Conservation (phyloP, 2,888 invertebrate species). For the Epirrhoe alternata region DNA sequence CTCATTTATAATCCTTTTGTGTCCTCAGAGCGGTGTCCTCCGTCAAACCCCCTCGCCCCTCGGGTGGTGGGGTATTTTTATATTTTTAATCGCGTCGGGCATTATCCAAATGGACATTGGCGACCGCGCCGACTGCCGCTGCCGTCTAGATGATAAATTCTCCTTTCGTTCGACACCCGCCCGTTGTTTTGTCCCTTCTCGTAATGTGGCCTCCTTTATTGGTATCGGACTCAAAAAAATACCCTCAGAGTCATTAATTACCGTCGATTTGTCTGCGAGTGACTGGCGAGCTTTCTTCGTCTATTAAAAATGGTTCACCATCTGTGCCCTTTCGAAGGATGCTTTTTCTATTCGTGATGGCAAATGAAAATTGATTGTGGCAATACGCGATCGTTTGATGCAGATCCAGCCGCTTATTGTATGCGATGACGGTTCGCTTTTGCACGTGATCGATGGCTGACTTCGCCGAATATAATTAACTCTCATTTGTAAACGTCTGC, state of each 20-base stretch:
- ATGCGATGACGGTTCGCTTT: conserved; percentile 63
- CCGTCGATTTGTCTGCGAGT: conserved; percentile 78
- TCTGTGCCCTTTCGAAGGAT: conserved; percentile 61
- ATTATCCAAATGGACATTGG: conserved; percentile 86
- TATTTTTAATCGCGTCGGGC: conserved; percentile 86
- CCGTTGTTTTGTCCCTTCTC: conserved; percentile 78
- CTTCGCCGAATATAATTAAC: conserved; percentile 48
- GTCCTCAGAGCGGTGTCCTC: conserved; percentile 84
- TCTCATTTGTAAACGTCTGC: conserved; percentile 47
- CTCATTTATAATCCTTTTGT: conserved; percentile 86
- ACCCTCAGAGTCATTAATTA: conserved; percentile 81
- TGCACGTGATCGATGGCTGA: conserved; percentile 67
- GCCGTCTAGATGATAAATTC: conserved; percentile 84
- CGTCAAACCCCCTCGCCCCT: conserved; percentile 71
- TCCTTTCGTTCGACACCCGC: conserved; percentile 83
- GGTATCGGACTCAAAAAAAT: conserved; percentile 73
- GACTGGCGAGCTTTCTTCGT: conserved; percentile 78
- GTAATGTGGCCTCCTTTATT: conserved; percentile 74
- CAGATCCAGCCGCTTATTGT: conserved; percentile 70
- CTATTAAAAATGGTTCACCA: conserved; percentile 77
- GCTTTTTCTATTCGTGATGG: conserved; percentile 43
- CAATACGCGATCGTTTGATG: conserved; percentile 76
- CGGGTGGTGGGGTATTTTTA: conserved; percentile 80
- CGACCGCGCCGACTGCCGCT: conserved; percentile 78
- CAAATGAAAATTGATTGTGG: conserved; percentile 76